Evolutionary conservation across 2,888 invertebrate genomes (phyloP).

Genomic region (Pseudococcus longispinus): DNA sequence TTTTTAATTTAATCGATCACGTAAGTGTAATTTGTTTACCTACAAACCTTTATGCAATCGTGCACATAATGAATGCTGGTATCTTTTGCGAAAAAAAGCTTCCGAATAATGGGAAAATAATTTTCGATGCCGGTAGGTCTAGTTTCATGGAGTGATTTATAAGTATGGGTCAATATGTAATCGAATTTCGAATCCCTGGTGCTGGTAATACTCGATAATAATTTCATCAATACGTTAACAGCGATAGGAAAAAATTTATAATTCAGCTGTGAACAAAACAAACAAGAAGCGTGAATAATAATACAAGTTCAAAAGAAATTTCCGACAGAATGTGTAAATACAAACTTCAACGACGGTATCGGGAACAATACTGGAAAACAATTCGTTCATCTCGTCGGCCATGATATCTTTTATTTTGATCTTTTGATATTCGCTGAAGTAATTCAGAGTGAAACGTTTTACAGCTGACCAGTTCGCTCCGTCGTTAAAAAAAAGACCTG

Average conservation of each 20-base stretch:
- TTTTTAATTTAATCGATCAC: too few species aligned
- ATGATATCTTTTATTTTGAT: neutral
- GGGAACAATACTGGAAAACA: conserved; percentile 1
- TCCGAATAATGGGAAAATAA: neutral
- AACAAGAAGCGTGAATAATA: neutral
- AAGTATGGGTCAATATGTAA: neutral
- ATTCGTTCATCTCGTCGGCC: conserved; percentile 25
- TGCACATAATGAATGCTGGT: neutral
- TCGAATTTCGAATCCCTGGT: neutral
- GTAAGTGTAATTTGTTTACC: neutral
- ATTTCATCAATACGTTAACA: neutral
- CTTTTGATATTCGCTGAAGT: conserved; percentile 36
- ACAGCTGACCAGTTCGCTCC: conserved; percentile 34
- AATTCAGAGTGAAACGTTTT: conserved; percentile 37
- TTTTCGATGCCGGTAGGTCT: neutral
- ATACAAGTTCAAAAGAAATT: neutral
- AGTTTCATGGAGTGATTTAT: conserved; percentile 15
- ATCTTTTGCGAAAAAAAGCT: neutral
- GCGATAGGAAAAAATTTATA: conserved; percentile 29
- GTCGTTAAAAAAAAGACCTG: conserved; percentile 48
- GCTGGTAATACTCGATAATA: neutral
- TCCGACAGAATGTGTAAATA: neutral
- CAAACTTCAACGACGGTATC: conserved; percentile 18
- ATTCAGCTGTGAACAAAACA: neutral
- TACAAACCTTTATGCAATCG: neutral